A percentile compares a stretch with the other conserved stretches of the same genome.
These are phyloP conservation scores for Pristis pectinata DNA, from an alignment of 2,797 vertebrate species.

Conservation along the genomic window DNA sequence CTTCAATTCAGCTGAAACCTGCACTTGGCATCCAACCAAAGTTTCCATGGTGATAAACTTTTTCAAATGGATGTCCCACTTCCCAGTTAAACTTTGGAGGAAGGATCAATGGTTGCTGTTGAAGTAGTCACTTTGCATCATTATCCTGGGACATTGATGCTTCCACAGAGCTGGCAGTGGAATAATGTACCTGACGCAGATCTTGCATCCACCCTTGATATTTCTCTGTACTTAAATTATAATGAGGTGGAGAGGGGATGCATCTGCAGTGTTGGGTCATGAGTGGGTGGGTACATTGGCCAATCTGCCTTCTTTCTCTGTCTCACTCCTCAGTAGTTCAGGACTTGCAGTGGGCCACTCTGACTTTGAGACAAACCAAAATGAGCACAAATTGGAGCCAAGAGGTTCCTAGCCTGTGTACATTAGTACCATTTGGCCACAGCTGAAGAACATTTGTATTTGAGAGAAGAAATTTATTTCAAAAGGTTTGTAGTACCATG, in stretches of 20 bases:
- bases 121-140: not conserved
- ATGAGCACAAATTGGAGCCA: not conserved
- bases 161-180: not conserved
- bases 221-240: not conserved
- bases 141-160: too few relatives aligned
- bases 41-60: too few relatives aligned
- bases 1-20: not conserved
- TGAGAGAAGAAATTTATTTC: not conserved
- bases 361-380: not conserved
- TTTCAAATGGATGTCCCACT: not conserved
- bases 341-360: not conserved
- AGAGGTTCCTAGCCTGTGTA: not conserved
- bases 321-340: not conserved
- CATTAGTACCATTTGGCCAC: not conserved
- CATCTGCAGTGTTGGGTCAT: too few relatives aligned
- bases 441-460: not conserved
- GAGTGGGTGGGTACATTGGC: not conserved
- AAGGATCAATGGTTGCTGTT: not conserved
- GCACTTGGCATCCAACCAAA: too few relatives aligned
- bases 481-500: not conserved
- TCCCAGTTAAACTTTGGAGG: not conserved
- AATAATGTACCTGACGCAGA: not conserved
- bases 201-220: not conserved
- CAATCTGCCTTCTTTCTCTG: not conserved
- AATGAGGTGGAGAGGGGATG: not conserved